Conservation (phyloP, 2,888 invertebrate species). For the Sminthurides aquaticus region DNA sequence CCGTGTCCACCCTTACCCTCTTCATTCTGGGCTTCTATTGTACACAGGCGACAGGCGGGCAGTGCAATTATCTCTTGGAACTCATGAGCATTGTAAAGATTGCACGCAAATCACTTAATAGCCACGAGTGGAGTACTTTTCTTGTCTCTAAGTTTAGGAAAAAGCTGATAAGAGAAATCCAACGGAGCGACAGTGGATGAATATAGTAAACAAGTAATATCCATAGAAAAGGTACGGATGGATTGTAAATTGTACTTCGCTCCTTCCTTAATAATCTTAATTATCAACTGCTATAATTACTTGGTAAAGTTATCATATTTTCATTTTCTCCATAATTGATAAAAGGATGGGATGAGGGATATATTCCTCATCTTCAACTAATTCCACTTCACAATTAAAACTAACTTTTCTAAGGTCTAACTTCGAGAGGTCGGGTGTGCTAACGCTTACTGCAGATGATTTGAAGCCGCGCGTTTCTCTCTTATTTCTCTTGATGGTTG, state of each 20-base stretch:
- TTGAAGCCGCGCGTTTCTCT: slow-evolving; percentile 22
- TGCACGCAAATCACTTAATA: too few relatives aligned
- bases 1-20: too few relatives aligned
- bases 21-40: too few relatives aligned
- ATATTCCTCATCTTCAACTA: slow-evolving; percentile 41
- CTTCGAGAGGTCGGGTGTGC: slow-evolving; percentile 16
- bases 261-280: neutral
- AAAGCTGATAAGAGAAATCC: neutral
- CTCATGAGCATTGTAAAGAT: too few relatives aligned
- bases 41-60: too few relatives aligned
- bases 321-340: slow-evolving; percentile 34
- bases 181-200: neutral
- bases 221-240: neutral
- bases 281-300: neutral
- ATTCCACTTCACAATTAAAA: slow-evolving; percentile 41
- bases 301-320: slow-evolving; percentile 6
- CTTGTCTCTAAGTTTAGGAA: too few relatives aligned
- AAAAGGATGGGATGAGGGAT: slow-evolving; percentile 42
- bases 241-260: neutral
- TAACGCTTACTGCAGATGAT: slow-evolving; percentile 16
- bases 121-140: too few relatives aligned
- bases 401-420: slow-evolving; percentile 35
- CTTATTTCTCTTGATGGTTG: slow-evolving; percentile 27
- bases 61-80: too few relatives aligned
- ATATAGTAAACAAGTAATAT: neutral